A percentile compares a stretch with the other conserved stretches of the same genome.
Evolutionary conservation across 2,113 vertebrate genomes (phyloP).

Genomic region (Microcebus tavaratra): DNA sequence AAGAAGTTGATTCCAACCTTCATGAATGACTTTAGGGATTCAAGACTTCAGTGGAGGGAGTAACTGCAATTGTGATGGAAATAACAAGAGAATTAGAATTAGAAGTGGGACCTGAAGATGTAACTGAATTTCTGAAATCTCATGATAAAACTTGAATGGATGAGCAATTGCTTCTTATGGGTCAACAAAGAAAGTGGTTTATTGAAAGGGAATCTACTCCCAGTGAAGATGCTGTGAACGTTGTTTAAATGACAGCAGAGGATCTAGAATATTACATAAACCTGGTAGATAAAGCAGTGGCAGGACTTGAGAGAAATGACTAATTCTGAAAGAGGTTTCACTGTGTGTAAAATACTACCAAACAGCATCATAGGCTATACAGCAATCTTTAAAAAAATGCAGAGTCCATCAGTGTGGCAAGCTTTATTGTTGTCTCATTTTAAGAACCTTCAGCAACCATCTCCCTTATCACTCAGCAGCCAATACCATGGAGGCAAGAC

Average conservation of each 20-base stretch:
- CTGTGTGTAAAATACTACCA: not conserved
- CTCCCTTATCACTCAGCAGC: not conserved
- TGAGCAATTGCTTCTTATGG: not conserved
- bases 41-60: not conserved
- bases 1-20: not conserved
- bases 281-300: not conserved
- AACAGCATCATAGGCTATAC: not conserved
- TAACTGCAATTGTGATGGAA: not conserved
- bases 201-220: not conserved
- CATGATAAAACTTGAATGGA: not conserved
- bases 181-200: not conserved
- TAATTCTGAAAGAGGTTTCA: not conserved
- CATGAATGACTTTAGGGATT: not conserved
- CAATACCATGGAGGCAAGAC: not conserved
- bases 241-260: not conserved
- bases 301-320: not conserved
- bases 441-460: not conserved
- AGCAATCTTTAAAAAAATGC: not conserved
- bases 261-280: not conserved
- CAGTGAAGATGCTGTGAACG: not conserved
- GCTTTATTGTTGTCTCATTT: not conserved
- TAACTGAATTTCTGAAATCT: not conserved
- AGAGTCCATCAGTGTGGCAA: not conserved
- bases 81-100: not conserved
- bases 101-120: not conserved